Evolutionary conservation across 2,113 vertebrate genomes (phyloP).

Genomic region (Microcebus tavaratra): DNA sequence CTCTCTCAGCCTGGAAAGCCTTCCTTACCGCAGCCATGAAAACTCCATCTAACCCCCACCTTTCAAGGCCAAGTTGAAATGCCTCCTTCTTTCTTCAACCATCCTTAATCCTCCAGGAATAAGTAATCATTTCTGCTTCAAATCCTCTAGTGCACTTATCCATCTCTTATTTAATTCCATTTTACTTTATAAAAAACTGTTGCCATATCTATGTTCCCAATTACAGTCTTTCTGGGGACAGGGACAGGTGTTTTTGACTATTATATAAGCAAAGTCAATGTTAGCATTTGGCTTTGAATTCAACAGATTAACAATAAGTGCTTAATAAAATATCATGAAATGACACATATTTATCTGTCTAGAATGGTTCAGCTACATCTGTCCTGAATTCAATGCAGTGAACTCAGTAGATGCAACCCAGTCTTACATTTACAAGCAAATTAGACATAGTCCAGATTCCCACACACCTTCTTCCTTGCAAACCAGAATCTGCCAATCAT

Average conservation of each 20-base stretch:
- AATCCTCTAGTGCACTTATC: not conserved
- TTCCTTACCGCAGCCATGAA: not conserved
- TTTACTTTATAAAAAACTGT: slow-evolving; percentile 21
- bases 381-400: slow-evolving; percentile 24
- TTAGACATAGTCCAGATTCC: not conserved
- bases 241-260: not conserved
- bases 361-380: not conserved
- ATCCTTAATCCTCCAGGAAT: not conserved
- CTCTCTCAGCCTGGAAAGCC: not conserved
- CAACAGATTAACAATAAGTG: not conserved
- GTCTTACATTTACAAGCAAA: slow-evolving; percentile 31
- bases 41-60: not conserved
- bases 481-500: not conserved
- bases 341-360: not conserved
- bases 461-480: not conserved
- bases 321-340: slow-evolving; percentile 33
- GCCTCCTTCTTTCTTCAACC: not conserved
- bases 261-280: not conserved
- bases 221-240: not conserved
- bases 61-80: not conserved
- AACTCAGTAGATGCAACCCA: not conserved
- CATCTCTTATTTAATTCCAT: not conserved
- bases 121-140: not conserved
- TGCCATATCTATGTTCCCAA: not conserved
- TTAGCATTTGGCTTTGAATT: slow-evolving; percentile 47